Conservation (phyloP, 2,113 vertebrate genomes). For the Phainopepla nitens region DNA sequence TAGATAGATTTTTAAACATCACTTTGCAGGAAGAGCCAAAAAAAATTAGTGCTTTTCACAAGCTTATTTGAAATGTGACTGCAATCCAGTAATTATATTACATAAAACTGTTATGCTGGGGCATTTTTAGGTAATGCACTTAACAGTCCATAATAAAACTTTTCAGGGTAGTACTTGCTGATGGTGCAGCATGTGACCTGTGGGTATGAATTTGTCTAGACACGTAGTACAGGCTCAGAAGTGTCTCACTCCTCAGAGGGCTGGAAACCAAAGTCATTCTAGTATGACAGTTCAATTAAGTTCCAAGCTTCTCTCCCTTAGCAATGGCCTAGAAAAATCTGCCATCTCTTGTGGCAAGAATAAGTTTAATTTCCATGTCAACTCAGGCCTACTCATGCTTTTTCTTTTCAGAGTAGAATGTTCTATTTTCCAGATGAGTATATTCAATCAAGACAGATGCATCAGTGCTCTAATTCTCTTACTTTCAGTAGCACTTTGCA, state of each 20-base stretch:
- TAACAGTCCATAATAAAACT: background rate
- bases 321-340: background rate
- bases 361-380: background rate
- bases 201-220: background rate
- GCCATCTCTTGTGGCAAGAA: background rate
- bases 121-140: background rate
- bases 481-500: background rate
- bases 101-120: background rate
- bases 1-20: background rate
- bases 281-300: background rate
- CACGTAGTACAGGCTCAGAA: fast-evolving
- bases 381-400: background rate
- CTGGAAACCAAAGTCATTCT: background rate
- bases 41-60: background rate
- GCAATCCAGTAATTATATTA: background rate
- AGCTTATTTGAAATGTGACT: background rate
- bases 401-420: background rate
- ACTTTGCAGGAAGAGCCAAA: background rate
- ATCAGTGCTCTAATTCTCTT: background rate
- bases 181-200: background rate
- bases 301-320: background rate
- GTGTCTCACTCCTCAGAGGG: background rate
- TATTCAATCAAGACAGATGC: background rate
- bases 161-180: background rate
- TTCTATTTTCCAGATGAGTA: background rate